Base-by-base conservation (phyloP, 2,888 invertebrate species). In the Dynastes hyllus region DNA sequence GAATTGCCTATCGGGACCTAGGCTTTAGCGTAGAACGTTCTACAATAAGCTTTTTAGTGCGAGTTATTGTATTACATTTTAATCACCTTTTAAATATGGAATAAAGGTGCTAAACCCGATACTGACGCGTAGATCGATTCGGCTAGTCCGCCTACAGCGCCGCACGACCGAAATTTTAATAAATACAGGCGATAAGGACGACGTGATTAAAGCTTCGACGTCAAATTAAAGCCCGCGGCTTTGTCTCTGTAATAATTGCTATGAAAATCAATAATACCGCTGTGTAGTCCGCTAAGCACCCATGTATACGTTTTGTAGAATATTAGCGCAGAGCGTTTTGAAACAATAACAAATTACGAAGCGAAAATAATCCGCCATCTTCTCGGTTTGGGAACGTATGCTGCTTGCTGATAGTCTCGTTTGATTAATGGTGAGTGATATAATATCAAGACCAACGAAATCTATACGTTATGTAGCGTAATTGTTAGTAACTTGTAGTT, bases 1-100 rank as follows among this genome's bases (percentile, higher is more conserved):
- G 11, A 45, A 11, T 37, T 5, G 0, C 5, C 45, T 11, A 45
- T 8, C 45, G 0, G 45, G 45, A 22, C 45, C 45, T 8, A 45
- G 45, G 11, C 11, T 11, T 2, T 11, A 2, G 45, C 45, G 45
- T 45, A 45, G 45, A 2, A 8, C 11, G 8, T 45, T 45, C 2
- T 45, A 8, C 4, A 8, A 22, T 58, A 58, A 27, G 9, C 16
- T 8, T 1, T 22, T 16, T 58, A 58, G 16, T 22, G 8, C 2
- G 22, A 22, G 55, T 22, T 58, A 58, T 58, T 58, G 55, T 58
- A 58, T 58, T 58, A 16, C 55, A 58, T 22, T 58, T 58, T 58
- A 16, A 58, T 58, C 55, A n/a, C 22, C 8, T 16, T 22, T 16
- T 22, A 22, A 22, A 16, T 16, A 58, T 58, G 22, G 6, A 58